phyloP scores from a whole-genome alignment of 2,113 vertebrate genomes.

The Carassius gibelio region DNA sequence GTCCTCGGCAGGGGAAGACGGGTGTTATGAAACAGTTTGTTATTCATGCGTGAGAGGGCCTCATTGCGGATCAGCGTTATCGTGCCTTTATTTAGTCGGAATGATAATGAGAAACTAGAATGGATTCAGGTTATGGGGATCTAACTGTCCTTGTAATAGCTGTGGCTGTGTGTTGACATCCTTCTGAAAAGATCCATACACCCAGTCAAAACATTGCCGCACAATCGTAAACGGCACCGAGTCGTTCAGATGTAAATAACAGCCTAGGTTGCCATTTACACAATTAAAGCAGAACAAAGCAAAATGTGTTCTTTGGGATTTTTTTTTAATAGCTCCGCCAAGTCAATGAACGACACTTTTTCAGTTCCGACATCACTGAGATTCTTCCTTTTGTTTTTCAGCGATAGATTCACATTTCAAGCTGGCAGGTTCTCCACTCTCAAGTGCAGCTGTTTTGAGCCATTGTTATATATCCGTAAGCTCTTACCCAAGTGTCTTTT shows the following conservation, averaged over 20 bases:
- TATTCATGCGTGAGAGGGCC: constrained; percentile 59
- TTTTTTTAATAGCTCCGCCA: constrained; percentile 17
- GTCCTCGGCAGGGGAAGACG: constrained; percentile 17
- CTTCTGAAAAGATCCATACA: constrained; percentile 48
- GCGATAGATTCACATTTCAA: neutral
- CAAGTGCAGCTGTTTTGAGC: neutral
- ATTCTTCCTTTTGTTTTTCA: neutral
- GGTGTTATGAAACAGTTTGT: constrained; percentile 49
- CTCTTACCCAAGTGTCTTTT: neutral
- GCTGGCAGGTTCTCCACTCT: constrained; percentile 12
- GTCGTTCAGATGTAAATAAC: constrained; percentile 42
- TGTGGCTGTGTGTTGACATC: constrained; percentile 48
- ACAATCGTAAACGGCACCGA: constrained; percentile 23
- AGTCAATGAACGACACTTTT: neutral
- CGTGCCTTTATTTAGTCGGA: constrained; percentile 55
- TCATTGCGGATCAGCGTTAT: constrained; percentile 53
- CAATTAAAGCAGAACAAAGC: constrained; percentile 35
- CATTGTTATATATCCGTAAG: neutral
- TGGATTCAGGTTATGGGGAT: constrained; percentile 54
- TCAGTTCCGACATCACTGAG: neutral
- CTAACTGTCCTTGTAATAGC: constrained; percentile 53
- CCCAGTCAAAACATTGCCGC: constrained; percentile 54
- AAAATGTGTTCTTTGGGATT: constrained; percentile 26
- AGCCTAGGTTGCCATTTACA: constrained; percentile 3
- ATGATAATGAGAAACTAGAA: constrained; percentile 58